Evolutionary conservation across 2,113 vertebrate genomes (phyloP).

Genomic region (Archilochus colubris): DNA sequence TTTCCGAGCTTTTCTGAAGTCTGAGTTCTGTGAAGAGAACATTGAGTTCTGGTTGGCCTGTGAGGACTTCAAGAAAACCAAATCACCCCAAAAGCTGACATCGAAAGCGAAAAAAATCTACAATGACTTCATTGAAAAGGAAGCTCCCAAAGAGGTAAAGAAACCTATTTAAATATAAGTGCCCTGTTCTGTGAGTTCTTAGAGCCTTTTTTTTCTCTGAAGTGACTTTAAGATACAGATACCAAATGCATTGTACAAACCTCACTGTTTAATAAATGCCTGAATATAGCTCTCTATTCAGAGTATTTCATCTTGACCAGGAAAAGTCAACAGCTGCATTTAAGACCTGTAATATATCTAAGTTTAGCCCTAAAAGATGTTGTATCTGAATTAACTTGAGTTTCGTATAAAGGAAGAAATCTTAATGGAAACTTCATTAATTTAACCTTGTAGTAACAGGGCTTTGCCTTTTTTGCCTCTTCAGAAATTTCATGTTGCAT

Average conservation of each 20-base stretch:
- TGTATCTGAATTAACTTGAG: not conserved
- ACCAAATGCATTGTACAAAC: not conserved
- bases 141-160: slow-evolving; percentile 92
- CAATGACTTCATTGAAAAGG: slow-evolving; percentile 86
- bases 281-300: not conserved
- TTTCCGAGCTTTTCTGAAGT: slow-evolving; percentile 87
- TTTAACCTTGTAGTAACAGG: not conserved
- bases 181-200: not conserved
- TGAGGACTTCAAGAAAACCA: slow-evolving; percentile 87
- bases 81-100: slow-evolving; percentile 79
- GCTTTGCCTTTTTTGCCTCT: not conserved
- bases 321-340: not conserved
- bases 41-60: slow-evolving; percentile 91
- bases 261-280: not conserved
- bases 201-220: not conserved
- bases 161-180: not conserved
- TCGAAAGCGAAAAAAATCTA: slow-evolving; percentile 87
- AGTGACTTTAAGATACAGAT: not conserved
- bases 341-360: not conserved
- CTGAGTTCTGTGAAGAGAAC: slow-evolving; percentile 93
- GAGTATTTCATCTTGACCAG: not conserved
- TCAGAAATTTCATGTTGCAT: not conserved
- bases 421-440: not conserved
- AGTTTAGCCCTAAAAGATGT: not conserved
- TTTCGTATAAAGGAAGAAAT: not conserved